These are phyloP conservation scores for Ptyas mucosa DNA, from an alignment of 2,113 vertebrate genomes.

Conservation along the genomic window DNA sequence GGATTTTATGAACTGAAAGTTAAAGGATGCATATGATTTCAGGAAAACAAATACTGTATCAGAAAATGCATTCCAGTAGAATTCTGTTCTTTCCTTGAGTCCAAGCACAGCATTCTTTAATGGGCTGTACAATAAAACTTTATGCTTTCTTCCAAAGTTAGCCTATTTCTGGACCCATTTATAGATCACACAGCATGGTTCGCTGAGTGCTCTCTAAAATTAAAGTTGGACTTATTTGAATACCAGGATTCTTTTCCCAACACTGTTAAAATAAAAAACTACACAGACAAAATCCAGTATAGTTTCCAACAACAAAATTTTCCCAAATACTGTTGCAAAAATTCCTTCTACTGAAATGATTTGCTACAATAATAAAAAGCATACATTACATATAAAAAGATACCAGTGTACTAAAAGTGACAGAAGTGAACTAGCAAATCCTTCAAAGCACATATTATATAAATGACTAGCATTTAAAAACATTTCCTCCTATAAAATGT, in stretches of 20 bases:
- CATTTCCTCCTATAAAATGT: constrained; percentile 78
- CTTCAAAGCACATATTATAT: constrained; percentile 80
- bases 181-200: constrained; percentile 71
- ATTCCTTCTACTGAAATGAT: constrained; percentile 86
- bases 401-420: constrained; percentile 86
- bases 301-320: constrained; percentile 86
- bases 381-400: constrained; percentile 92
- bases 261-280: constrained; percentile 76
- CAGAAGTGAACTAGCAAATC: constrained; percentile 80
- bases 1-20: constrained; percentile 65
- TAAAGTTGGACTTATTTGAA: constrained; percentile 74
- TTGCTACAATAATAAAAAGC: constrained; percentile 92
- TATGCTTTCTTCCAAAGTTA: constrained; percentile 59
- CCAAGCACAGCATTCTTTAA: constrained; percentile 62
- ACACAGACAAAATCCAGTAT: constrained; percentile 78
- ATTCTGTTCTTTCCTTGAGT: constrained; percentile 56
- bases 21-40: constrained; percentile 65
- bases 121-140: constrained; percentile 66
- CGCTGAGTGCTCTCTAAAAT: constrained; percentile 55
- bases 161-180: constrained; percentile 65
- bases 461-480: constrained; percentile 85
- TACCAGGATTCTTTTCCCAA: constrained; percentile 72
- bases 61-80: constrained; percentile 68
- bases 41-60: constrained; percentile 71
- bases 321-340: constrained; percentile 81